Conservation (phyloP, 2,888 invertebrate genomes). For the Drosophila neoperkinsi region DNA sequence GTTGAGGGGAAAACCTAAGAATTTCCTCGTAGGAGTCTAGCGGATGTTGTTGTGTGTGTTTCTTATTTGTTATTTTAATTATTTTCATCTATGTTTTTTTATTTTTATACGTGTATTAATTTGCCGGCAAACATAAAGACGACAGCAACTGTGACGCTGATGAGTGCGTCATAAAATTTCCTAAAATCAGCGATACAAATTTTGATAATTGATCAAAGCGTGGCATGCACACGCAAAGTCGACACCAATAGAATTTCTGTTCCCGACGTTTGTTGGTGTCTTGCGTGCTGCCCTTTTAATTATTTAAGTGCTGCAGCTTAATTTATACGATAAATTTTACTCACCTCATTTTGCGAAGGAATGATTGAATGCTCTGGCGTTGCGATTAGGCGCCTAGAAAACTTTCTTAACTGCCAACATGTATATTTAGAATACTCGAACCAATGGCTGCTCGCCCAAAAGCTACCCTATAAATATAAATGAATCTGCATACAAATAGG, state of each 20-base stretch:
- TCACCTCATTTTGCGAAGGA: constrained; percentile 14
- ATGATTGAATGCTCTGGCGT: constrained; percentile 23
- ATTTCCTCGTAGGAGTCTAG: constrained; percentile 35
- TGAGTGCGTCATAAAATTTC: constrained; percentile 57
- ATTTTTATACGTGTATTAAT: constrained; percentile 2
- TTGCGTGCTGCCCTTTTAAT: constrained; percentile 51
- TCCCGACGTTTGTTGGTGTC: neutral
- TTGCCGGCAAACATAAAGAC: constrained; percentile 23
- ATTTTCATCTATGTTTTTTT: constrained; percentile 4
- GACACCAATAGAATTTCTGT: constrained; percentile 14
- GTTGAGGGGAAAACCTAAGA: constrained; percentile 17
- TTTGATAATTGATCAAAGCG: constrained; percentile 29
- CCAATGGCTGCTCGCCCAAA: neutral
- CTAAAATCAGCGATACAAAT: constrained; percentile 7
- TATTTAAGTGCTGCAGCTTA: constrained; percentile 44
- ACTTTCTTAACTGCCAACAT: constrained; percentile 16
- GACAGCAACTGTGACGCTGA: constrained; percentile 28
- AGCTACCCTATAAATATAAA: neutral
- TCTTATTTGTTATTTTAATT: constrained; percentile 4
- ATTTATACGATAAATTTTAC: constrained; percentile 32
- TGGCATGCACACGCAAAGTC: constrained; percentile 24
- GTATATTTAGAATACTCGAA: neutral
- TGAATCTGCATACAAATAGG: neutral
- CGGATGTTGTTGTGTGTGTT: constrained; percentile 10
- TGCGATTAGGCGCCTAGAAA: constrained; percentile 35